Evolutionary conservation across 30 jellyfish, hydroid and myxozoan species (phyloP), one percentile per base, ranked within the genome.

Genomic region (Mastigias papua): DNA sequence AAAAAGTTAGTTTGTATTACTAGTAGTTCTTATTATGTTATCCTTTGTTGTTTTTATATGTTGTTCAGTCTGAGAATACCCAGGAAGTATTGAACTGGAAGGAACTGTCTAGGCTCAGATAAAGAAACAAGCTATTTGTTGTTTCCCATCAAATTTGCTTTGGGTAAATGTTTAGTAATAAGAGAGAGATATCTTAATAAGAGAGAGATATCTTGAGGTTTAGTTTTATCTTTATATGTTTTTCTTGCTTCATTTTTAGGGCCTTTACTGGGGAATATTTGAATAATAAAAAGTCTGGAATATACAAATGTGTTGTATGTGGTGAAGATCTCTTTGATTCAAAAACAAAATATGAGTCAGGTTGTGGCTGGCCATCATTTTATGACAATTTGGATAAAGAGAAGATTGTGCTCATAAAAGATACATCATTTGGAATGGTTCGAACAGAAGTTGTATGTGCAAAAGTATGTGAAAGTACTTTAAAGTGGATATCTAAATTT

Each of bases 341-440:
- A 25, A 90, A 69, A 20, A 82, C 94, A 34, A 95, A 95, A 31
- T 95, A 61, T 86, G 97, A 95, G n/a, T 91, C 98, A 69, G 99
- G 99, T 0, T 74, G 94, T 62, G 99, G 99, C 20, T 95, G 99
- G 99, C 99, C 99, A 0, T 90, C 99, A n/a, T 95, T 95, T 58
- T 84, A 78, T 65, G 99, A 95, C 50, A 91, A 78, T 33, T 37
- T 90, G 51, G 91, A 80, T 32, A 86, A 86, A 80, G 86, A 89
- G 26, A 95, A 90, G 31, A 96, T 95, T 16, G 86, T 89, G 72
- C 48, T 61, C 34, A 84, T 90, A 69, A 67, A 31, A 69, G 99
- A 95, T 81, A 86, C 90, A 27, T 69, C 98, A 7, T 63, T 63
- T 81, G 97, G 97, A 22, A 95, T 86, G 98, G 51, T 57, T 7